These are phyloP conservation scores for Pristionchus arcanus DNA, from an alignment of 2,888 invertebrate genomes.

Conservation along the genomic window DNA sequence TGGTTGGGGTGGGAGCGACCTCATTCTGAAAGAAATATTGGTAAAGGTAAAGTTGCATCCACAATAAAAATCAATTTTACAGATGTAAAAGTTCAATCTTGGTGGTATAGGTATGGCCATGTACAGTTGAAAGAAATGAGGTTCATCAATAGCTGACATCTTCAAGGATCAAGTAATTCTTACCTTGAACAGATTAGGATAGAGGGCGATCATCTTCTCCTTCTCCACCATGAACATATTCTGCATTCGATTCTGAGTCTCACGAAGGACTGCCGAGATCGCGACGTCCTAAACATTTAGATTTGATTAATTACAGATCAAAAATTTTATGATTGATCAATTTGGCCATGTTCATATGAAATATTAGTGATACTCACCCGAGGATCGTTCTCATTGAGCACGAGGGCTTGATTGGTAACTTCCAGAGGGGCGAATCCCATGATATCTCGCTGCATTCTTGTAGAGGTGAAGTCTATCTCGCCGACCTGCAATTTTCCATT, in stretches of 20 bases:
- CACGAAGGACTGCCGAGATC: constrained; percentile 62
- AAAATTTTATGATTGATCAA: too few relatives aligned
- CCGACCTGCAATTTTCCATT: not conserved
- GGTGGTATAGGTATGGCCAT: too few relatives aligned
- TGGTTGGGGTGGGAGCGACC: not conserved
- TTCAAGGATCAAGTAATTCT: too few relatives aligned
- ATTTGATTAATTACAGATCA: not conserved
- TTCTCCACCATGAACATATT: constrained; percentile 43
- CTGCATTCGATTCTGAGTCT: constrained; percentile 63
- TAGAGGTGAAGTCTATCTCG: not conserved
- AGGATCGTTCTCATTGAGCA: constrained; percentile 64
- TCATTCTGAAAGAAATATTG: not conserved
- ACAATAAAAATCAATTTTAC: too few relatives aligned
- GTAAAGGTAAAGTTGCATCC: too few relatives aligned
- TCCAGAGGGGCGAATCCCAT: constrained; percentile 69
- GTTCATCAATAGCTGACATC: not conserved
- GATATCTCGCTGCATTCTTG: constrained; percentile 69
- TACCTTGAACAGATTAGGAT: constrained; percentile 50
- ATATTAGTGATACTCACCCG: constrained; percentile 56
- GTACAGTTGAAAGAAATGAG: too few relatives aligned
- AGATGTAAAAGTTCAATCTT: too few relatives aligned
- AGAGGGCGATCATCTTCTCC: constrained; percentile 54
- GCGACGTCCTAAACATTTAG: constrained; percentile 60
- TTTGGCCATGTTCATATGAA: too few relatives aligned
- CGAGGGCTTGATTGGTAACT: constrained; percentile 60